phyloP scores from a whole-genome alignment of 2,113 vertebrate species.

The Corvus hawaiiensis region DNA sequence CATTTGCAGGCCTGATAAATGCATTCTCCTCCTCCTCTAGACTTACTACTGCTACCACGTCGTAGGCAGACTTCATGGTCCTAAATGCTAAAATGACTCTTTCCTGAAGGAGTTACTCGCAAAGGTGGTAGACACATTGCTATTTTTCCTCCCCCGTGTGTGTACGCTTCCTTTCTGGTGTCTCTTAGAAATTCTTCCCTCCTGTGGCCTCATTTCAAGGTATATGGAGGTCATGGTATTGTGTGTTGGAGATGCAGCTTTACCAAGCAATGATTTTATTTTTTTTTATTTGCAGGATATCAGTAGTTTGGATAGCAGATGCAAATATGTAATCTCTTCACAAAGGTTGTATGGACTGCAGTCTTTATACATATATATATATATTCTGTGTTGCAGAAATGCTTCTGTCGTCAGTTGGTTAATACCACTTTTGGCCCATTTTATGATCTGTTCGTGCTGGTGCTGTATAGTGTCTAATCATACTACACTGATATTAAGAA shows the following conservation, averaged over 20 bases:
- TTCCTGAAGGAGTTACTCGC: neutral
- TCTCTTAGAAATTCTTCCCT: neutral
- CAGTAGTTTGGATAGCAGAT: neutral
- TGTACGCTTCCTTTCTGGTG: neutral
- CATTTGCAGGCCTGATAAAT: neutral
- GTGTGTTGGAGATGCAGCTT: neutral
- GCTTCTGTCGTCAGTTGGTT: neutral
- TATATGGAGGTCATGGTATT: neutral
- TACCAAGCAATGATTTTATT: neutral
- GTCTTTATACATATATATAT: neutral
- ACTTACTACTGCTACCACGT: neutral
- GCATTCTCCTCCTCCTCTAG: neutral
- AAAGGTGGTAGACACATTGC: neutral
- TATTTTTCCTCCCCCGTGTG: neutral
- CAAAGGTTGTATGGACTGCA: neutral
- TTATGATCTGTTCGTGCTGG: neutral
- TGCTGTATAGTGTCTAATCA: neutral
- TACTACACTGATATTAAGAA: neutral
- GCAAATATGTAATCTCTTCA: neutral
- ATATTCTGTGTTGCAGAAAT: neutral
- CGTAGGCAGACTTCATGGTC: neutral
- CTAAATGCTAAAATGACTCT: neutral
- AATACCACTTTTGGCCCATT: neutral
- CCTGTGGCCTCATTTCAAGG: neutral
- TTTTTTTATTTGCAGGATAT: neutral